A percentile compares a stretch with the other conserved stretches of the same genome.
phyloP scores from a whole-genome alignment of 1,140 invertebrate species.

The Drosophila serrata region DNA sequence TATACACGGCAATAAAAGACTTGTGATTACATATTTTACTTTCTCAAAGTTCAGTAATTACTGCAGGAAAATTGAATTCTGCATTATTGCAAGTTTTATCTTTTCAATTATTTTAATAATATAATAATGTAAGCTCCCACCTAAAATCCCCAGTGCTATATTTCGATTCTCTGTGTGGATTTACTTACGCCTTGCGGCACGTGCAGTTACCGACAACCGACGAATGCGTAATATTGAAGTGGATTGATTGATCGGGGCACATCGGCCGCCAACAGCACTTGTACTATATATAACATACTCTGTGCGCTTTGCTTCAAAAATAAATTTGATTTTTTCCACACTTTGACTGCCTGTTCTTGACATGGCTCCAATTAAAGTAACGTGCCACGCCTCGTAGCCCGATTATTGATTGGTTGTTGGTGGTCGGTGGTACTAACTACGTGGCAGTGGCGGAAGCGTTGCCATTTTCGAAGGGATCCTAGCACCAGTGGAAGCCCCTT shows the following conservation, averaged over 20 bases:
- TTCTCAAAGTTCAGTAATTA: neutral
- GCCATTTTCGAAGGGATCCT: neutral
- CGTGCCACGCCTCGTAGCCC: conserved; percentile 59
- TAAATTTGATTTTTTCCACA: conserved; percentile 46
- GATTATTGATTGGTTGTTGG: conserved; percentile 65
- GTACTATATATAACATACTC: neutral
- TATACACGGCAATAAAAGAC: neutral
- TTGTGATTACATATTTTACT: neutral
- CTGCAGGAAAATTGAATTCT: neutral
- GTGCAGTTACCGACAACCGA: conserved; percentile 24
- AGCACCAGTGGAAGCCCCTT: neutral
- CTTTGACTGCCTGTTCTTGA: conserved; percentile 63
- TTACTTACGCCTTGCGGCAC: conserved; percentile 11
- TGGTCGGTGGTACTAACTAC: conserved; percentile 33
- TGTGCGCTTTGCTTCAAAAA: conserved; percentile 26
- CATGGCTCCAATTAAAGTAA: conserved; percentile 63
- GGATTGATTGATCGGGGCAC: conserved; percentile 48
- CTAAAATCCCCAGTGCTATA: neutral
- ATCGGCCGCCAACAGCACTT: conserved; percentile 29
- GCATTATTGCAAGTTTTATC: too few species aligned
- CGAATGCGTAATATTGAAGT: conserved; percentile 68
- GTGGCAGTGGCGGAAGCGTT: conserved; percentile 5
- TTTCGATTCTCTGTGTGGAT: neutral
- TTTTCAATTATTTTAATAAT: neutral
- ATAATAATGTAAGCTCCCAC: neutral